Base-by-base conservation (phyloP, 2,113 vertebrate species). In the Ovis canadensis region DNA sequence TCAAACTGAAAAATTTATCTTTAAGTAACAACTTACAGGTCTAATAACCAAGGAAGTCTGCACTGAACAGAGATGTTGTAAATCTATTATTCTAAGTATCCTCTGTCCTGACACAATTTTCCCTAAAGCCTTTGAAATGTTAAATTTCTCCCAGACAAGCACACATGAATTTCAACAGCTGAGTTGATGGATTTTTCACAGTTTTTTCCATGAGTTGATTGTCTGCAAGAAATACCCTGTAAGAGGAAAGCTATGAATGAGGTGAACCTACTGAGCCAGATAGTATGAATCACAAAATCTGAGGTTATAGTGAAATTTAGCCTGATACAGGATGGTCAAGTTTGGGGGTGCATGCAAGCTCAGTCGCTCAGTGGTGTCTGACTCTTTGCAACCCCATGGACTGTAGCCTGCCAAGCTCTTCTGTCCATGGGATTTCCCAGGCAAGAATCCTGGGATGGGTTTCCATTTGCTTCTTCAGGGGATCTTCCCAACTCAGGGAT, bases 1-100 rank as follows among this genome's bases (percentile, higher is more conserved):
- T 96, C 94, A 93, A 94, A 82, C 43, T 95, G 96, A 97, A 96
- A 97, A 84, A 57, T 40, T 74, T 86, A 96, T 88, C 80, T 98
- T 96, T 95, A 95, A 97, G 95, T 91, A 96, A 96, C 62, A 97
- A 92, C 57, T 92, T 96, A 81, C 81, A 97, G 96, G 81, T 95
- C 84, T 96, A 91, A 80, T 95, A 93, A 92, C 78, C 84, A 92
- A 90, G 86, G 84, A 90, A 87, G 74, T 29, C 64, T n/a, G 48
- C 52, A 36, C 57, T 33, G 80, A 90, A 94, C 88, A 90, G 80
- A 95, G 74, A 85, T 78, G 82, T 36, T 86, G 40, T 96, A 90
- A 95, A 96, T 94, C 94, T 93, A 92, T 94, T 97, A 94, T 85
- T 55, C n/a, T 92, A 90, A 96, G 59, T 86, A 88, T 82, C 81